A percentile compares a stretch with the other conserved stretches of the same genome.
These are phyloP conservation scores for Babylonia areolata DNA, from an alignment of 1,140 invertebrate genomes.

Conservation along the genomic window DNA sequence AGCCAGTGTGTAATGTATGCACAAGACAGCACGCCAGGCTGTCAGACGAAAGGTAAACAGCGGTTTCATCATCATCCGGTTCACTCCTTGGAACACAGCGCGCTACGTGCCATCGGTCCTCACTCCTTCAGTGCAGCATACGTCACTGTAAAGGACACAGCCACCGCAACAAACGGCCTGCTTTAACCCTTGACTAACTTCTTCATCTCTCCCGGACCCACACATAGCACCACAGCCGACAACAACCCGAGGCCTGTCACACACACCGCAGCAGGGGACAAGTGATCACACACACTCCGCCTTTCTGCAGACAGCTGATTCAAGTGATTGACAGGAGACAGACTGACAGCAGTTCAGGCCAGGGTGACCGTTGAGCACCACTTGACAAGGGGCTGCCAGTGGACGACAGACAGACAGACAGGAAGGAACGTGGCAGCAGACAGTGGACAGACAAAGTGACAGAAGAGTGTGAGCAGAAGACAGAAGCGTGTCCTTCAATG, in stretches of 20 bases:
- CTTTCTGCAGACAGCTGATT: too few species aligned
- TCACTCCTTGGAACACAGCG: not conserved
- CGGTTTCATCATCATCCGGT: not conserved
- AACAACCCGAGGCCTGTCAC: too few species aligned
- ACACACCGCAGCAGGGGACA: too few species aligned
- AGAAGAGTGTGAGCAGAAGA: not conserved
- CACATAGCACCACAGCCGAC: too few species aligned
- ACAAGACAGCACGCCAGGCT: not conserved
- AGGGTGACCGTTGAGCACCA: not conserved
- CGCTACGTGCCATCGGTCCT: not conserved
- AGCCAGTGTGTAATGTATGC: not conserved
- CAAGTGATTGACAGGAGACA: not conserved
- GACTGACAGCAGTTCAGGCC: not conserved
- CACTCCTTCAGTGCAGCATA: not conserved
- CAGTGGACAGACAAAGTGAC: not conserved
- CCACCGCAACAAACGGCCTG: not conserved
- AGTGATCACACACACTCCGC: too few species aligned
- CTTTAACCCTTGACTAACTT: too few species aligned
- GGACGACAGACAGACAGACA: not conserved
- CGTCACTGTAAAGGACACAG: too few species aligned
- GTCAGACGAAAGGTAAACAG: constrained; percentile 11
- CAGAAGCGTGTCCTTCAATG: constrained; percentile 5
- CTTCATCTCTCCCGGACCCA: too few species aligned
- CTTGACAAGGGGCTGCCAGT: too few species aligned
- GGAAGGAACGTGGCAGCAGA: not conserved